Evolutionary conservation across 2,797 vertebrate species (phyloP).

Genomic region (Melanotaenia trifasciata): DNA sequence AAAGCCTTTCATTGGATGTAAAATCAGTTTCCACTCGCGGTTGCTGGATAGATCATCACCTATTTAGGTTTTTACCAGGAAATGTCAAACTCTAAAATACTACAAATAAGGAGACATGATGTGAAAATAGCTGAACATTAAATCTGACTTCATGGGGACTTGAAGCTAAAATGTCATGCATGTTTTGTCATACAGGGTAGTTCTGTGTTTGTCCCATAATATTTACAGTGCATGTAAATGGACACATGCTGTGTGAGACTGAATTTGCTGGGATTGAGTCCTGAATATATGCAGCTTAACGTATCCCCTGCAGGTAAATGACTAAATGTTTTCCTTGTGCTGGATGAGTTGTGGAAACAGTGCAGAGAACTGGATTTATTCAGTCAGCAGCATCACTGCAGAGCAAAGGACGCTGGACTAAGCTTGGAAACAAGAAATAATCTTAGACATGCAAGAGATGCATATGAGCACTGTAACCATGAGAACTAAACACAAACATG

Average conservation of each 20-base stretch:
- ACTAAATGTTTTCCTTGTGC: neutral
- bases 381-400: too few species aligned
- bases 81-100: neutral
- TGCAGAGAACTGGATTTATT: neutral
- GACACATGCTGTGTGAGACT: neutral
- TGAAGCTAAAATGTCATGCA: too few species aligned
- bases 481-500: too few species aligned
- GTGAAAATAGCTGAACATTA: too few species aligned
- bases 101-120: too few species aligned
- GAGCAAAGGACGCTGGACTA: too few species aligned
- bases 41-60: neutral
- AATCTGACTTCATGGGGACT: too few species aligned
- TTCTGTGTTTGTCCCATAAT: too few species aligned
- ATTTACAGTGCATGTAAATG: neutral
- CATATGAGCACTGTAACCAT: too few species aligned
- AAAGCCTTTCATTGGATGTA: neutral
- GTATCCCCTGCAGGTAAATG: conserved; percentile 2
- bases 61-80: neutral
- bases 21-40: neutral
- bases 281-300: neutral
- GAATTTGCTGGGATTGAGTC: neutral
- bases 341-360: neutral
- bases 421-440: too few species aligned
- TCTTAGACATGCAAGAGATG: too few species aligned
- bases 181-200: too few species aligned